Evolutionary conservation across 1,140 invertebrate genomes (phyloP).

Genomic region (Colletes gigas): DNA sequence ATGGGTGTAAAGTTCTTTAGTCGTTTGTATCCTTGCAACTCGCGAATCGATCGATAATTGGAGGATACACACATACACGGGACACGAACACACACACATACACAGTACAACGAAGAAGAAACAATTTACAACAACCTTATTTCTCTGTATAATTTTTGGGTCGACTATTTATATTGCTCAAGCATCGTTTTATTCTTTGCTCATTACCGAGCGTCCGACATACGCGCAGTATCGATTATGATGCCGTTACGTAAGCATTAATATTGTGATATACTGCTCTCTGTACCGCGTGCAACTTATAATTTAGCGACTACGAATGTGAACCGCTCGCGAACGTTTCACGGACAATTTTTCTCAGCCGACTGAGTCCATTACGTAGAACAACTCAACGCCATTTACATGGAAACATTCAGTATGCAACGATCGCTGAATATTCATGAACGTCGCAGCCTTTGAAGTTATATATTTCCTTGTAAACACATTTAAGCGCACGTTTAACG

Average conservation of each 20-base stretch:
- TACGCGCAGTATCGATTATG: constrained; percentile 25
- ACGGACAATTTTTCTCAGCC: not conserved
- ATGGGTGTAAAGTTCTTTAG: not conserved
- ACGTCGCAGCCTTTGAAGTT: not conserved
- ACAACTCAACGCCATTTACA: not conserved
- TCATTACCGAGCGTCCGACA: constrained; percentile 19
- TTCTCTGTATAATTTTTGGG: constrained; percentile 30
- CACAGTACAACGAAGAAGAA: not conserved
- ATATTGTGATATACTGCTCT: constrained; percentile 35
- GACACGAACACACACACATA: not conserved
- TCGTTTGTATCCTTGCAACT: not conserved
- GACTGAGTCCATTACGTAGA: constrained; percentile 3
- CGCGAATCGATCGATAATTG: constrained; percentile 47
- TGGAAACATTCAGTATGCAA: not conserved
- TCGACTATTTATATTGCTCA: constrained; percentile 44
- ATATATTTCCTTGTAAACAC: not conserved
- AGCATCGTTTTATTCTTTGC: constrained; percentile 35
- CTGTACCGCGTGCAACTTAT: constrained; percentile 19
- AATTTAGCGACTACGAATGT: constrained; percentile 15
- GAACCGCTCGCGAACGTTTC: constrained; percentile 6
- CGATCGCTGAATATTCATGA: not conserved
- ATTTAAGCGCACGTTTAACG: not conserved
- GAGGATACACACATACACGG: not conserved
- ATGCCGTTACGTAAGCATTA: constrained; percentile 35
- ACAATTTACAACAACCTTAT: not conserved